Conservation (phyloP, 2,113 vertebrate genomes). For the Cromileptes altivelis region DNA sequence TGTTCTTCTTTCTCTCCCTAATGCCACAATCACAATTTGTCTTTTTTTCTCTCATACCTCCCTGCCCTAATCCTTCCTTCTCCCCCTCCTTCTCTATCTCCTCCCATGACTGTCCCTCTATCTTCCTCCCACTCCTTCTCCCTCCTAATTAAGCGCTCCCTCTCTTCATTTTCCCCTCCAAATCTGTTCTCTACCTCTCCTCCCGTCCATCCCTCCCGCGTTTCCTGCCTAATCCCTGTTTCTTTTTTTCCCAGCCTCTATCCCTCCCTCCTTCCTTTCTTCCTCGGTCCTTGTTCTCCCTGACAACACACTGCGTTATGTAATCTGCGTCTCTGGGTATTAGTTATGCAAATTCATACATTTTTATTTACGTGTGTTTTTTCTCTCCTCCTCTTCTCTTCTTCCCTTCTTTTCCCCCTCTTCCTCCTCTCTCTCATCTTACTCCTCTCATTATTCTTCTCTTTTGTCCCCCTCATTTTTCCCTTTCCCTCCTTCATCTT, state of each 20-base stretch:
- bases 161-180: conserved; percentile 37
- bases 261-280: conserved; percentile 44
- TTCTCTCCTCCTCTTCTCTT: background rate
- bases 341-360: conserved; percentile 81
- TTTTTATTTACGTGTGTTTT: conserved; percentile 77
- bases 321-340: conserved; percentile 77
- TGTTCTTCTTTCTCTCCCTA: conserved; percentile 26
- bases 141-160: conserved; percentile 62
- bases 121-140: conserved; percentile 11
- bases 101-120: conserved; percentile 6
- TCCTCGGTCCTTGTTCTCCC: conserved; percentile 73
- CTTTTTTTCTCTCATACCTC: conserved; percentile 30
- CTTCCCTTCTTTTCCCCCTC: conserved; percentile 9
- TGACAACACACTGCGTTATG: conserved; percentile 78
- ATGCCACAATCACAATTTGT: conserved; percentile 44
- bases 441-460: background rate
- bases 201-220: background rate
- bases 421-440: background rate
- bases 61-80: conserved; percentile 59
- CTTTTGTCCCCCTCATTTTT: background rate
- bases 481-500: background rate
- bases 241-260: conserved; percentile 13
- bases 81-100: background rate
- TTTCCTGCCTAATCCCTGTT: conserved; percentile 49
- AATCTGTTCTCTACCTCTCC: conserved; percentile 46